Conservation (phyloP, 2,888 invertebrate genomes). For the Aelia acuminata region DNA sequence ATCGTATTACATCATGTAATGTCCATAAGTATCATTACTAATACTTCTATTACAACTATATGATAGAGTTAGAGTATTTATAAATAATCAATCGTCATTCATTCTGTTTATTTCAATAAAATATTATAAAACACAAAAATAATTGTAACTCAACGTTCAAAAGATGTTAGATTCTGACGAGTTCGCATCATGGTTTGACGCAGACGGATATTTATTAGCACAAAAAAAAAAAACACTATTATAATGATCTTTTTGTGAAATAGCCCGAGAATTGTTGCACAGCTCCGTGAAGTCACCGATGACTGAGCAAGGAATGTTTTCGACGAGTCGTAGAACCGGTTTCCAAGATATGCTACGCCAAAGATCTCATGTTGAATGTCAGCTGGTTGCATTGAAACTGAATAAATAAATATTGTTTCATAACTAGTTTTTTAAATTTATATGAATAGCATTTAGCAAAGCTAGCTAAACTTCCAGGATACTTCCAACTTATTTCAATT, state of each 20-base stretch:
- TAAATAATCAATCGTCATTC: no score
- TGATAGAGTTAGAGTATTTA: no score
- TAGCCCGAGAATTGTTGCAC: neutral
- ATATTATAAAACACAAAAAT: no score
- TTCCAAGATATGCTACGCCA: neutral
- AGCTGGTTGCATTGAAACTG: neutral
- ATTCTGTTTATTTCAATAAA: no score
- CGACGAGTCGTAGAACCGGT: constrained; percentile 13
- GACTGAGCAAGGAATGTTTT: constrained; percentile 6
- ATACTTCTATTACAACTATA: no score
- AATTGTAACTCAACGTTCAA: neutral
- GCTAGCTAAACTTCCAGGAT: no score
- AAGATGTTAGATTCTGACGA: neutral
- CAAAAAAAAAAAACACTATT: neutral
- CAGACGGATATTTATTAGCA: neutral
- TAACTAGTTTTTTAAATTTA: no score
- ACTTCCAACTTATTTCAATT: no score
- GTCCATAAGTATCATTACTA: no score
- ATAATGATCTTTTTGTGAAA: neutral
- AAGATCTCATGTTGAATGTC: constrained; percentile 12
- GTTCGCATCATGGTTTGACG: neutral
- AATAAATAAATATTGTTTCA: neutral
- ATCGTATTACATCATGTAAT: no score
- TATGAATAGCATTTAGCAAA: no score
- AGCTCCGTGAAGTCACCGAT: neutral